Base-by-base conservation (phyloP, 2,888 invertebrate genomes). In the Brachylomia viminalis region DNA sequence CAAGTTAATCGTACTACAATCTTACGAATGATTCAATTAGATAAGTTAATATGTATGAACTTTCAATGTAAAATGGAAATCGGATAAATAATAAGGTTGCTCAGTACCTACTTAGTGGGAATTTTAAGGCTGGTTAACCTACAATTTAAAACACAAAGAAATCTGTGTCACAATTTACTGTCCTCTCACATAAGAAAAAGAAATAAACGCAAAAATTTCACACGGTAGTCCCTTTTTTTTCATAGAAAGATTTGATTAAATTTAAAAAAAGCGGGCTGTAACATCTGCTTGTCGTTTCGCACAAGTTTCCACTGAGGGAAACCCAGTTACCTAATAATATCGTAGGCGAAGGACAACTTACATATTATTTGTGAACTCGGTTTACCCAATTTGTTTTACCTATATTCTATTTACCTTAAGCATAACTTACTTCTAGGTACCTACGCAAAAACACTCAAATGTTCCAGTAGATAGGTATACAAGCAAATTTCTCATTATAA, bases 211-310 rank as follows among this genome's bases (percentile, higher is more conserved):
- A 52, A 61, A 76, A 47, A 82, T 85, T 85, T 70, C 65, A 58
- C 54, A 54, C 65, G 1, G 15, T 33, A 27, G 33, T 58, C 61
- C 49, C 42, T 69, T 75, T 65, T 62, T 71, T 79, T 65, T 74
- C 62, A 56, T 72, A 72, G n/a, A 69, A 74, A 85, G 54, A 79
- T 78, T 84, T 83, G 79, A 83, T 86, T 86, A 83, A 86, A 86
- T 83, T 82, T 73, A 67, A 86, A 83, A 83, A 82, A 82, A 82
- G 72, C 78, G 52, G 61, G 23, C 62, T 56, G 85, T 58, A 83
- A 75, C 83, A 83, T 66, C 86, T 83, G 83, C 45, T 72, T 52
- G 71, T 52, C 86, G 83, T 83, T 72, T 66, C 52, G 78, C 56
- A 52, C 45, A 71, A 77, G 78, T 74, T 85, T 69, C 78, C 64